These are phyloP conservation scores for Drosophila leontia DNA, from an alignment of 1,140 invertebrate species.

Conservation along the genomic window DNA sequence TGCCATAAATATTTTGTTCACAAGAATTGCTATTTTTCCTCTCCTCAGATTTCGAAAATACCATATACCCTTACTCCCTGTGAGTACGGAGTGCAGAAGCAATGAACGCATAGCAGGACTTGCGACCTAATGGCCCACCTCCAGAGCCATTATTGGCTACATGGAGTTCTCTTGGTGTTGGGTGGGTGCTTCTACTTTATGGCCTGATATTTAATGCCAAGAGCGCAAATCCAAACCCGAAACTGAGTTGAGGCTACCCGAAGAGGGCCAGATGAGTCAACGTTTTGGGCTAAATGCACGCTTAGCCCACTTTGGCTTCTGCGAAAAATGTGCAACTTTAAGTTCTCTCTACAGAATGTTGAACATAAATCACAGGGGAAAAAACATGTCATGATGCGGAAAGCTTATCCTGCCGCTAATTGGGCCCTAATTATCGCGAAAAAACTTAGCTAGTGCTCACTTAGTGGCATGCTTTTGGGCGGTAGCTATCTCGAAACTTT, in stretches of 20 bases:
- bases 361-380: conserved; percentile 14
- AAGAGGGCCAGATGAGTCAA: conserved; percentile 41
- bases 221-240: conserved; percentile 17
- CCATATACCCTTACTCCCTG: not conserved
- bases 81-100: not conserved
- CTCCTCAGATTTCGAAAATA: not conserved
- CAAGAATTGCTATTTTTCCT: too few species aligned
- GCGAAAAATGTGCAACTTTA: conserved; percentile 29
- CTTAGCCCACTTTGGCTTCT: conserved; percentile 39
- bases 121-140: conserved; percentile 51
- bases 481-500: conserved; percentile 35
- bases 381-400: not conserved
- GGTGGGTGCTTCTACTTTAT: conserved; percentile 64
- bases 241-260: conserved; percentile 35
- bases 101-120: conserved; percentile 17
- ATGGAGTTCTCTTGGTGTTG: conserved; percentile 9
- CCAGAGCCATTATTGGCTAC: conserved; percentile 38
- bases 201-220: conserved; percentile 59
- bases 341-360: conserved; percentile 2
- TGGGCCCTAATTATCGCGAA: conserved; percentile 45
- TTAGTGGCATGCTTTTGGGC: conserved; percentile 43
- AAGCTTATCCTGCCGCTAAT: conserved; percentile 33
- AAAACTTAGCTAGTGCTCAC: conserved; percentile 27
- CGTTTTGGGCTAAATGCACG: conserved; percentile 41
- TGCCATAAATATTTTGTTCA: too few species aligned